A percentile compares a stretch with the other conserved stretches of the same genome.
These are phyloP conservation scores for Darevskia mixta DNA, from an alignment of 2,797 vertebrate genomes.

Conservation along the genomic window DNA sequence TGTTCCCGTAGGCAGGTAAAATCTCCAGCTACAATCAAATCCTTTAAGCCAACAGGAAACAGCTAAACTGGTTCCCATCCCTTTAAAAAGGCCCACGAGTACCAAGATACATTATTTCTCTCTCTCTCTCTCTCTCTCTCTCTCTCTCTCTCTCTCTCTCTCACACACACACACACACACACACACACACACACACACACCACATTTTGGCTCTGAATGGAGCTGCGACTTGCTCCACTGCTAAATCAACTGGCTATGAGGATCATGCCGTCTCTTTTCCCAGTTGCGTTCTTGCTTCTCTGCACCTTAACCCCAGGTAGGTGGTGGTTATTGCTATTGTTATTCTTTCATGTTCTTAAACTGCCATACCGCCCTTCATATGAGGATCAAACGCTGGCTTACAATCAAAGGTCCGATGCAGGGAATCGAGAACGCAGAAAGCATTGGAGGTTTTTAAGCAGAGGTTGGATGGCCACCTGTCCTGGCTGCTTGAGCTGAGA, in stretches of 20 bases:
- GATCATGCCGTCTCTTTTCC: background rate
- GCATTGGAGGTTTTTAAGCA: no score
- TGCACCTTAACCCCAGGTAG: background rate
- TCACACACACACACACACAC: background rate
- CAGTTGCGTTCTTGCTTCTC: background rate
- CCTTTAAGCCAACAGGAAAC: background rate
- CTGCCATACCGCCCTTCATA: no score
- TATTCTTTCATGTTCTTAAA: no score
- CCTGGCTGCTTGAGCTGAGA: no score
- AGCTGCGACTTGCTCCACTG: background rate
- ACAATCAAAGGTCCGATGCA: no score
- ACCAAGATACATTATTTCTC: no score
- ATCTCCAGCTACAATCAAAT: background rate
- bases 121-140: fast-evolving
- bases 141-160: no score
- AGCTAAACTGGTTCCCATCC: background rate
- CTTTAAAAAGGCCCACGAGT: background rate
- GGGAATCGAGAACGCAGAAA: no score
- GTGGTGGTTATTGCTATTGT: background rate
- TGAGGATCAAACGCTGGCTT: no score
- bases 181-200: background rate
- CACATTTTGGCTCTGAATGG: background rate
- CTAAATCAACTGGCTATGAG: background rate
- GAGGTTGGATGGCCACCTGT: no score
- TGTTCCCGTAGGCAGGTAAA: background rate